Conservation (phyloP, 2,888 invertebrate genomes). For the Abrostola tripartita region DNA sequence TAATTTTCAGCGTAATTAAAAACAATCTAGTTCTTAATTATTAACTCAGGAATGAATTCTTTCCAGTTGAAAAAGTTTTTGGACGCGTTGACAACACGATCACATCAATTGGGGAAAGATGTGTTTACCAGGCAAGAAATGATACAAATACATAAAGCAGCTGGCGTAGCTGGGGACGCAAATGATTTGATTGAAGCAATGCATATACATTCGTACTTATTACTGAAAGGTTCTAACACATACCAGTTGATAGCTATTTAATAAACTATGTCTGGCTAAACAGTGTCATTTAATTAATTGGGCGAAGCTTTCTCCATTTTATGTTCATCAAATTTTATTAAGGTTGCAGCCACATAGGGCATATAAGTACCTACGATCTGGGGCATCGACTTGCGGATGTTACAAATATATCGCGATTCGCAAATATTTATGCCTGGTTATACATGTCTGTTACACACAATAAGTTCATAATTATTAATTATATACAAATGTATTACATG, state of each 20-base stretch:
- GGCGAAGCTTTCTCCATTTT: too few species aligned
- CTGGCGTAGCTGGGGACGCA: constrained; percentile 91
- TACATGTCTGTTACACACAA: too few species aligned
- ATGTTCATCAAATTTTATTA: too few species aligned
- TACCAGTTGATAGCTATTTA: constrained; percentile 89
- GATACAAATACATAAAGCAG: constrained; percentile 90
- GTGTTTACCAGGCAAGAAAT: constrained; percentile 93
- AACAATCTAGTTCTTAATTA: background rate
- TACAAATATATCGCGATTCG: too few species aligned
- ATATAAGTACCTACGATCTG: too few species aligned
- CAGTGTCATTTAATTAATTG: background rate
- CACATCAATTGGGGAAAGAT: constrained; percentile 90
- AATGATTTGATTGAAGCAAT: constrained; percentile 92
- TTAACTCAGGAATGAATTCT: constrained; percentile 18
- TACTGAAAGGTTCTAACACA: constrained; percentile 93
- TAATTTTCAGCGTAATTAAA: background rate
- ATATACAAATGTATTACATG: too few species aligned
- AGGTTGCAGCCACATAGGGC: too few species aligned
- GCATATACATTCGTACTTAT: constrained; percentile 95
- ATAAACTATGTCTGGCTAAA: constrained; percentile 22
- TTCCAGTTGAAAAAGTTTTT: constrained; percentile 92
- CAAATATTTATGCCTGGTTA: too few species aligned
- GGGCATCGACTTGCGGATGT: too few species aligned
- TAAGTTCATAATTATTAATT: too few species aligned
- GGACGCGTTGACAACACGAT: constrained; percentile 90